Conservation (phyloP, 2,797 vertebrate species). For the Trematomus bernacchii region DNA sequence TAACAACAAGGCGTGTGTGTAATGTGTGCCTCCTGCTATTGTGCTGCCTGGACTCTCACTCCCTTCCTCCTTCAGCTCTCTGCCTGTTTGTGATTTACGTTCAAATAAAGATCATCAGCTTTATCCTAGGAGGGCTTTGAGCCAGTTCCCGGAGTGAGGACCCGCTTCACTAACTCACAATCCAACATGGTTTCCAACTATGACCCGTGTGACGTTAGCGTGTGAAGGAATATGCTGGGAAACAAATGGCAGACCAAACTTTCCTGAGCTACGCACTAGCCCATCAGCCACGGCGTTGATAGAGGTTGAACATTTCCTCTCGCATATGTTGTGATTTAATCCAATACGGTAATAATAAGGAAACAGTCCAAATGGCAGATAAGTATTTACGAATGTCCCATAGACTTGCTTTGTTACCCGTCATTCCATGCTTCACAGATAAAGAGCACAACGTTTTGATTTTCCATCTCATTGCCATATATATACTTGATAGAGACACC, state of each 20-base stretch:
- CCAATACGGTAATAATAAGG: too few relatives aligned
- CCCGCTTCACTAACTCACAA: constrained; percentile 7
- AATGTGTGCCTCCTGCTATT: constrained; percentile 64
- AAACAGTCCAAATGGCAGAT: too few relatives aligned
- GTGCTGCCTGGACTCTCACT: constrained; percentile 52
- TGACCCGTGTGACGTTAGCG: constrained; percentile 15
- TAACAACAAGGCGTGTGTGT: constrained; percentile 42
- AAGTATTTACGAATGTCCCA: too few relatives aligned
- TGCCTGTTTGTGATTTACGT: constrained; percentile 59
- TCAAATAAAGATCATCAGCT: constrained; percentile 57
- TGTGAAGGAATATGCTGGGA: constrained; percentile 39
- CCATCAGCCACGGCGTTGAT: constrained; percentile 19
- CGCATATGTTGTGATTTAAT: constrained; percentile 31
- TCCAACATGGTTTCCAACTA: constrained; percentile 29
- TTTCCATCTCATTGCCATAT: constrained; percentile 69
- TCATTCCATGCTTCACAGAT: constrained; percentile 32
- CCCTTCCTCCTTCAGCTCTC: constrained; percentile 51
- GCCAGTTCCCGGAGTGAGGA: constrained; percentile 29
- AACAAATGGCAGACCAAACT: constrained; percentile 38
- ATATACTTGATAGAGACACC: constrained; percentile 63
- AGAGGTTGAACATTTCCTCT: constrained; percentile 50
- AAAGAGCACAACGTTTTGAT: constrained; percentile 49
- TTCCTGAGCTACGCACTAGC: constrained; percentile 2
- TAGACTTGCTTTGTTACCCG: constrained; percentile 31
- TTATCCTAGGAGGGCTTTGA: constrained; percentile 27